A percentile compares a stretch with the other conserved stretches of the same genome.
These are phyloP conservation scores for Hiodon alosoides DNA, from an alignment of 2,113 vertebrate species.

Conservation along the genomic window DNA sequence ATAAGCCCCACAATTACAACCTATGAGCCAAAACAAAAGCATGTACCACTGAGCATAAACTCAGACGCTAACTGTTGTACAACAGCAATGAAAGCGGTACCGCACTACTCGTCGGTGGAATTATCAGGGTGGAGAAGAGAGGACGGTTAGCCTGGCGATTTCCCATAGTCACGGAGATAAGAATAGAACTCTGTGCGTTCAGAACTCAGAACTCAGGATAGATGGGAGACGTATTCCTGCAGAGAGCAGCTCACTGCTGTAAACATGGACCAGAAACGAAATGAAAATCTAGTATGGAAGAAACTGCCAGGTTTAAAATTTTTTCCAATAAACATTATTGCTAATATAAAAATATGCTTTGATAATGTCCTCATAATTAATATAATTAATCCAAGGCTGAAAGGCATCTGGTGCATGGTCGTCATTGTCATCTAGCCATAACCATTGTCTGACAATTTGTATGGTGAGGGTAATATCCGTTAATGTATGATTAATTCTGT, in stretches of 20 bases:
- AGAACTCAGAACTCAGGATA: constrained; percentile 24
- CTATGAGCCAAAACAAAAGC: background rate
- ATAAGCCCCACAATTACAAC: background rate
- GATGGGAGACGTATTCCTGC: constrained; percentile 34
- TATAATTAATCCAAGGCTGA: too few relatives aligned
- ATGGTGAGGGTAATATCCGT: too few relatives aligned
- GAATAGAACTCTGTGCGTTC: constrained; percentile 28
- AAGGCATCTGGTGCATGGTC: too few relatives aligned
- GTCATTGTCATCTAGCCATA: too few relatives aligned
- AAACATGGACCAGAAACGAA: constrained; percentile 20
- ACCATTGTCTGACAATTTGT: too few relatives aligned
- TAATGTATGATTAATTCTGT: too few relatives aligned
- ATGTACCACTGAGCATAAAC: too few relatives aligned
- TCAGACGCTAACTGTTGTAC: too few relatives aligned
- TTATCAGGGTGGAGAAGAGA: constrained; percentile 16
- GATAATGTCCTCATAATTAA: too few relatives aligned
- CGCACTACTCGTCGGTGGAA: background rate
- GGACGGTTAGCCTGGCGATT: constrained; percentile 26
- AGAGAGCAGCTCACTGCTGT: constrained; percentile 31
- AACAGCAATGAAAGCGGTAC: too few relatives aligned
- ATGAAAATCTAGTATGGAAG: constrained; percentile 31
- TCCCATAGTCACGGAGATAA: constrained; percentile 30
- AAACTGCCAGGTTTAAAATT: constrained; percentile 2
- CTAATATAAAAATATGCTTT: too few relatives aligned
- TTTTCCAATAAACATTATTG: constrained; percentile 21